Percentiles rank a stretch among this genome's conserved stretches.
Conservation (phyloP, 2,113 vertebrate species). For the Notothenia coriiceps region DNA sequence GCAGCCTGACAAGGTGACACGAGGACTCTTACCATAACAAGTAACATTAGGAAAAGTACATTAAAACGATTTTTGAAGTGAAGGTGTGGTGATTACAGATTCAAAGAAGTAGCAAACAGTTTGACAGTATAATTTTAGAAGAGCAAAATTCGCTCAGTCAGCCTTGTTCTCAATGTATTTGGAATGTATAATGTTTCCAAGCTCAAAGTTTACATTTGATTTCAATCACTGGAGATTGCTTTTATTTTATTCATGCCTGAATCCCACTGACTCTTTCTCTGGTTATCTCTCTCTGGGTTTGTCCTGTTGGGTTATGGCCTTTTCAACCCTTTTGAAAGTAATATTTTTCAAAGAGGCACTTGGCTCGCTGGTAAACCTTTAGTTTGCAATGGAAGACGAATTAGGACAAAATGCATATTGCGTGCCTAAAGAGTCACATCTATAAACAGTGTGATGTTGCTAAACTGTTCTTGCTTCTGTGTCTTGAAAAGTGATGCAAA, state of each 20-base stretch:
- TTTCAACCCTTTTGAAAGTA: constrained; percentile 58
- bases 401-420: constrained; percentile 29
- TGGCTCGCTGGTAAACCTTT: constrained; percentile 48
- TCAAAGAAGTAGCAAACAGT: neutral
- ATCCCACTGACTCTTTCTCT: constrained; percentile 9
- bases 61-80: neutral
- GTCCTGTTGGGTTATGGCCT: constrained; percentile 53
- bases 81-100: neutral
- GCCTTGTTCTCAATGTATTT: constrained; percentile 5
- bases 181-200: constrained; percentile 15
- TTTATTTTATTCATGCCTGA: constrained; percentile 33
- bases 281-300: constrained; percentile 30
- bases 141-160: neutral
- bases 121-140: constrained; percentile 1
- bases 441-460: constrained; percentile 42
- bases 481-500: constrained; percentile 20
- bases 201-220: constrained; percentile 28
- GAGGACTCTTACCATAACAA: neutral
- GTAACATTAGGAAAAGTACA: neutral
- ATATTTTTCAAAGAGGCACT: constrained; percentile 47
- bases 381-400: constrained; percentile 33
- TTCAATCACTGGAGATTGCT: constrained; percentile 31
- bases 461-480: constrained; percentile 39
- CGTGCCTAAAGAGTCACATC: constrained; percentile 40
- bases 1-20: constrained; percentile 9